Percentiles rank a stretch among this genome's conserved stretches.
Evolutionary conservation across 2,888 invertebrate species (phyloP).

Genomic region (Hydriomena furcata): DNA sequence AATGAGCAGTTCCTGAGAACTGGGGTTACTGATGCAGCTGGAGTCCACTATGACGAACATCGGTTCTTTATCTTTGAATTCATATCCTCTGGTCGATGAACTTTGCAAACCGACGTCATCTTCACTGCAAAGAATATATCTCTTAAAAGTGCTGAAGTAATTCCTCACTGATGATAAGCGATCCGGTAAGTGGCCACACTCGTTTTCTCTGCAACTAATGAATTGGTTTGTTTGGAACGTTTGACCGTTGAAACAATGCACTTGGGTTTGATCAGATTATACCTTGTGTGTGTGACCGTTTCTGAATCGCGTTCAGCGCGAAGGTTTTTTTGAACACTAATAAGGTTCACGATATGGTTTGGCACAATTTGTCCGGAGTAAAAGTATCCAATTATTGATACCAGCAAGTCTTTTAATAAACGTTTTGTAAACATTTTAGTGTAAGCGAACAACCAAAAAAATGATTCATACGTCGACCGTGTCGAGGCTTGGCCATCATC

Average conservation of each 20-base stretch:
- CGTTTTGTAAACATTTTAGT: conserved; percentile 59
- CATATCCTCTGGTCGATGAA: conserved; percentile 38
- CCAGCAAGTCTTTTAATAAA: conserved; percentile 58
- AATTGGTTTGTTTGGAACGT: conserved; percentile 49
- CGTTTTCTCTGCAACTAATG: conserved; percentile 52
- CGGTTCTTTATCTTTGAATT: conserved; percentile 43
- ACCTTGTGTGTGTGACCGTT: conserved; percentile 54
- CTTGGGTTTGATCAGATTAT: conserved; percentile 49
- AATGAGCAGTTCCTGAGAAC: conserved; percentile 49
- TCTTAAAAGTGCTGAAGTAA: conserved; percentile 47
- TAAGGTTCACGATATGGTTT: conserved; percentile 57
- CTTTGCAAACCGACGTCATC: conserved; percentile 47
- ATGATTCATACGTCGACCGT: conserved; percentile 63
- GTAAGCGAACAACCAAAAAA: conserved; percentile 62
- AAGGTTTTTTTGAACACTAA: conserved; percentile 53
- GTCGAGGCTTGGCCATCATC: conserved; percentile 49
- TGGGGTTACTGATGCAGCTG: conserved; percentile 48
- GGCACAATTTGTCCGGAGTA: conserved; percentile 55
- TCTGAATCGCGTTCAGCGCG: conserved; percentile 50
- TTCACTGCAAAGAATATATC: conserved; percentile 60
- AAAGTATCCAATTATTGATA: conserved; percentile 49
- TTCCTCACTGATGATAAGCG: conserved; percentile 35
- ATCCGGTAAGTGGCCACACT: conserved; percentile 30
- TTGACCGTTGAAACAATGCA: conserved; percentile 38
- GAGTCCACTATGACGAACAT: conserved; percentile 56